Percentiles rank a stretch among this genome's conserved stretches.
These are phyloP conservation scores for Acanthaster planci DNA, from an alignment of 35 echinoderm and acorn worm genomes.

Conservation along the genomic window DNA sequence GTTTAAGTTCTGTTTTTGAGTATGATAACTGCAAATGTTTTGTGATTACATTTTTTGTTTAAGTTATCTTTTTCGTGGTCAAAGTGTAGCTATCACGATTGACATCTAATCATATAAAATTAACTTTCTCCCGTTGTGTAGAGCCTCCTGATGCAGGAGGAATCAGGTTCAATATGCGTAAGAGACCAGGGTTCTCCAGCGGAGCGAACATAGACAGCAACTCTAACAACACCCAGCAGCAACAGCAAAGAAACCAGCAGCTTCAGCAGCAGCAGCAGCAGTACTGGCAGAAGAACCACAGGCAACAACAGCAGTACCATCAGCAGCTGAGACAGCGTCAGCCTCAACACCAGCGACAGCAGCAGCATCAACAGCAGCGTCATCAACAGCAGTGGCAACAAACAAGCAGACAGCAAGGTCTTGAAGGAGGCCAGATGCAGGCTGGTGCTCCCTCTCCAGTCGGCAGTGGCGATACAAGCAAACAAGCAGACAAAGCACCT, in stretches of 20 bases:
- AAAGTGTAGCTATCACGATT: too few relatives aligned
- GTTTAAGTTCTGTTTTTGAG: too few relatives aligned
- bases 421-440: neutral
- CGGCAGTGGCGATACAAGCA: neutral
- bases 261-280: slow-evolving; percentile 15
- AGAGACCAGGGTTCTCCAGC: slow-evolving; percentile 36
- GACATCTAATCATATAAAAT: neutral
- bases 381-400: slow-evolving; percentile 38
- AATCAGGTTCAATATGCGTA: slow-evolving; percentile 66
- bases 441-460: neutral
- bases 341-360: slow-evolving; percentile 7
- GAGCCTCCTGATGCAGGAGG: slow-evolving; percentile 56
- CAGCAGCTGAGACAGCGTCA: slow-evolving; percentile 17
- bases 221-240: neutral
- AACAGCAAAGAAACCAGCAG: slow-evolving; percentile 6
- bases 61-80: too few relatives aligned
- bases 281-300: slow-evolving; percentile 17
- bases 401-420: slow-evolving; percentile 12
- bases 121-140: neutral
- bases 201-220: slow-evolving; percentile 16
- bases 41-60: too few relatives aligned
- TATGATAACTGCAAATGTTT: too few relatives aligned
- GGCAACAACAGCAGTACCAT: slow-evolving; percentile 37
- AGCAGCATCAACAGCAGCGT: slow-evolving; percentile 47
- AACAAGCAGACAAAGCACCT: neutral